Percentiles rank a stretch among this genome's conserved stretches.
These are phyloP conservation scores for Nasua narica DNA, from an alignment of 2,797 vertebrate genomes.

Conservation along the genomic window DNA sequence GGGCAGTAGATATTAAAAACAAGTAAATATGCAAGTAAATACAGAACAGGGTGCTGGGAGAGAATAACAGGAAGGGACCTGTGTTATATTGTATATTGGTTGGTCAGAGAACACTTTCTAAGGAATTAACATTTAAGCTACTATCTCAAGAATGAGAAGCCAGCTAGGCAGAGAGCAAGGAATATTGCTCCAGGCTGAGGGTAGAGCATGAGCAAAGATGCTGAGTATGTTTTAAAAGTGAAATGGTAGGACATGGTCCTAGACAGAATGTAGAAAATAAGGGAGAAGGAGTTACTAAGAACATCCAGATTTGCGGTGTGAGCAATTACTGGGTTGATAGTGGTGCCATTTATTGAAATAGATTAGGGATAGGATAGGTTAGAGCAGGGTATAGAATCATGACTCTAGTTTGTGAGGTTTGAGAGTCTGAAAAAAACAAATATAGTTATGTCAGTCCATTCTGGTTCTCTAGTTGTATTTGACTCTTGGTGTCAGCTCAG, in stretches of 20 bases:
- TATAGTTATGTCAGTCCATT: neutral
- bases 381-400: neutral
- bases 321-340: neutral
- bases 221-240: neutral
- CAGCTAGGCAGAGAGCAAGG: neutral
- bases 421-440: conserved; percentile 7
- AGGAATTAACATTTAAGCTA: neutral
- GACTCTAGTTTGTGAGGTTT: neutral
- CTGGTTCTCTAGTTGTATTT: neutral
- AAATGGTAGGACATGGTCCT: neutral
- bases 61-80: neutral
- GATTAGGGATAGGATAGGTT: neutral
- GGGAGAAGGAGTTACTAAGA: neutral
- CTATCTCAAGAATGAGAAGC: neutral
- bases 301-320: neutral
- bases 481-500: neutral
- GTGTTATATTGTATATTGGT: neutral
- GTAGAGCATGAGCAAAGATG: neutral
- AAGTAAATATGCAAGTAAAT: neutral
- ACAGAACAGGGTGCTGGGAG: neutral
- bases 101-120: neutral
- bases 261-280: neutral
- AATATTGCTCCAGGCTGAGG: neutral
- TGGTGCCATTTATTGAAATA: neutral
- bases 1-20: neutral